Base-by-base conservation (phyloP, 2,113 vertebrate species). In the Menidia beryllina region DNA sequence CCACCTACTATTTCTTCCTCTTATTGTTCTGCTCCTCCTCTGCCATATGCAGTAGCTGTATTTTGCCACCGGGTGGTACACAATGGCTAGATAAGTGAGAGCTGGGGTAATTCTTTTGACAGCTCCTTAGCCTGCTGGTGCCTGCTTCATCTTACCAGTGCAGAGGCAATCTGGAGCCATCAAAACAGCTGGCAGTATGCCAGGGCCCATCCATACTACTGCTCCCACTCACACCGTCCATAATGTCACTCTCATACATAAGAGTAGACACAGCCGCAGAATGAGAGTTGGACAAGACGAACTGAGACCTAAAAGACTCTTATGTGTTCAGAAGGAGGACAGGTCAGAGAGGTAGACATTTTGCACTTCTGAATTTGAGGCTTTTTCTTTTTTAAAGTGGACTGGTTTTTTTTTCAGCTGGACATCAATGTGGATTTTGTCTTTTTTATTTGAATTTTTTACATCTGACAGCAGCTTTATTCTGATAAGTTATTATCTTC, bases 1-100 rank as follows among this genome's bases (percentile, higher is more conserved):
- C 74, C 83, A 63, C 77, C 87, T 82, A 82, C 60, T 66, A 61
- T 63, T 79, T 61, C 69, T 71, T 72, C 66, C 52, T 61, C 49
- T 77, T 65, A 25, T 62, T 41, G 38, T 73, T 24, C 7, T 79
- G 45, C 17, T 86, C 87, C 78, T 78, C 77, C 75, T 84, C 69
- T 61, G 53, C 81, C 91, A 87, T 86, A 80, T 96, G 96, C 51
- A 95, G 91, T 97, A 90, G 91, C 93, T 73, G 88, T 77, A 88
- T 88, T 91, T 91, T 93, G 94, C 96, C 96, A 97, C 96, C 94
- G 93, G 96, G 94, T 95, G 96, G 96, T 94, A 95, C 82, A 95
- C 91, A 87, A 93, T 76, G 90, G 94, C 92, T 92, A 90, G 86
- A 87, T 90, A 95, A 95, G 89, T 79, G 91, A 94, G 91, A 64